A percentile compares a stretch with the other conserved stretches of the same genome.
These are phyloP conservation scores for Iselma pallidipennis DNA, from an alignment of 2,888 invertebrate species.

Conservation along the genomic window DNA sequence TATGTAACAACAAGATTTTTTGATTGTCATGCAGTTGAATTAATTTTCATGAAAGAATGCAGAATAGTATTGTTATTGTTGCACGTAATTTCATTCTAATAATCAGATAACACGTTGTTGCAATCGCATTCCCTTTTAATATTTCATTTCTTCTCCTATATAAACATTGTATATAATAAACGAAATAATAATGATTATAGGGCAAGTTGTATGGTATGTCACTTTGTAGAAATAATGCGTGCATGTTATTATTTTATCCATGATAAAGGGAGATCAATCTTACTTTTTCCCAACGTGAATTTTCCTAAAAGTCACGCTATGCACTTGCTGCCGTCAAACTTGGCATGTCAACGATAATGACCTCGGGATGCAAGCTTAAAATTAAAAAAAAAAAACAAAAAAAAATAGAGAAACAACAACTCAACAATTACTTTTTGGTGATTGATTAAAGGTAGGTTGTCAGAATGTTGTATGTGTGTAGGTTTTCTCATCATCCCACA, in stretches of 20 bases:
- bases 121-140: too few species aligned
- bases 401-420: neutral
- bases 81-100: neutral
- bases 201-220: constrained; percentile 10
- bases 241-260: constrained; percentile 32
- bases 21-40: neutral
- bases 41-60: neutral
- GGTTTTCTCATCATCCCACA: neutral
- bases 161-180: neutral
- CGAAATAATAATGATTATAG: constrained; percentile 3
- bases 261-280: constrained; percentile 34
- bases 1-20: neutral
- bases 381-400: constrained; percentile 1
- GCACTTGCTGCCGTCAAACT: constrained; percentile 7
- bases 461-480: neutral
- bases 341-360: constrained; percentile 23
- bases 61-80: neutral
- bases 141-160: neutral
- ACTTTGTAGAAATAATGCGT: constrained; percentile 24
- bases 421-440: neutral
- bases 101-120: neutral
- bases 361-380: constrained; percentile 18
- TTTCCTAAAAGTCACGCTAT: constrained; percentile 23
- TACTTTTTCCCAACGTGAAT: constrained; percentile 18
- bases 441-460: neutral